Conservation (phyloP, 2,113 vertebrate genomes). For the Nothocercus nigrocapillus region DNA sequence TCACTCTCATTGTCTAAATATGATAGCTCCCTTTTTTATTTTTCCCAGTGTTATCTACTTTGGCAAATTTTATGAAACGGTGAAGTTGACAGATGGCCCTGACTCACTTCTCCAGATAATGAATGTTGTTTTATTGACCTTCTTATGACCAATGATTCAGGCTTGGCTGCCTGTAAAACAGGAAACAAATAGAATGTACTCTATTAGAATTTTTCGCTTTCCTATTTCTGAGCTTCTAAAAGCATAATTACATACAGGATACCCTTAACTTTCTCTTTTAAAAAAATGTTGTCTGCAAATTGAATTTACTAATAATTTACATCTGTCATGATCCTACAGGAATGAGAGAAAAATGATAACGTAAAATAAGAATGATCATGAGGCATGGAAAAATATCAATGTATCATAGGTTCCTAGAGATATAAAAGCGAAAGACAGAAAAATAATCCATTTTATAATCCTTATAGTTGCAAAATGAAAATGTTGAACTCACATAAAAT, state of each 20-base stretch:
- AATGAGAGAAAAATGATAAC: slow-evolving; percentile 49
- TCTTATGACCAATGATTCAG: slow-evolving; percentile 21
- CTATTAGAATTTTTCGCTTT: slow-evolving; percentile 18
- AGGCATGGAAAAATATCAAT: not conserved
- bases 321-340: slow-evolving; percentile 29
- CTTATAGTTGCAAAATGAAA: slow-evolving; percentile 5
- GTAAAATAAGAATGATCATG: not conserved
- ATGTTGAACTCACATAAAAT: not conserved
- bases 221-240: slow-evolving; percentile 17
- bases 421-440: not conserved
- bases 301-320: slow-evolving; percentile 57
- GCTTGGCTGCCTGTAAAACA: not conserved
- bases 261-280: slow-evolving; percentile 7
- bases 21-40: not conserved
- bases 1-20: not conserved
- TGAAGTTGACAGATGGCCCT: slow-evolving; percentile 37
- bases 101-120: slow-evolving; percentile 15
- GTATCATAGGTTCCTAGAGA: not conserved
- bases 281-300: slow-evolving; percentile 44
- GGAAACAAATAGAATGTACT: slow-evolving; percentile 36
- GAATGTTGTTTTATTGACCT: slow-evolving; percentile 42
- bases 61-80: slow-evolving; percentile 44
- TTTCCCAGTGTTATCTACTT: not conserved
- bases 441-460: not conserved
- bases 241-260: slow-evolving; percentile 41